phyloP scores from a whole-genome alignment of 2,888 invertebrate species.

The Drosophila subquinaria region DNA sequence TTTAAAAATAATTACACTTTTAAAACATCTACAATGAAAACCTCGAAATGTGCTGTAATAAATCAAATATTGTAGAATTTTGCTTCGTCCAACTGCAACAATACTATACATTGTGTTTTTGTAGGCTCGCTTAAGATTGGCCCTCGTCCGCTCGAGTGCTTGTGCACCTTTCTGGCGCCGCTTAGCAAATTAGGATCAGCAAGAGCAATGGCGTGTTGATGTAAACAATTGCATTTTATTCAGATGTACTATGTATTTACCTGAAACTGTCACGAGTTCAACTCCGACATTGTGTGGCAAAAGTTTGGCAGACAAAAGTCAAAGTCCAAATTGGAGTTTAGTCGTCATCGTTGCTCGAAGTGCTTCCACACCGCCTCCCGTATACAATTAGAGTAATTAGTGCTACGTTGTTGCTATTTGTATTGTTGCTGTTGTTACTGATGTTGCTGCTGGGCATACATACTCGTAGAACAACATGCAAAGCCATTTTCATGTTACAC shows the following conservation, averaged over 20 bases:
- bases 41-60: too few relatives aligned
- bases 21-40: neutral
- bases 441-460: conserved; percentile 29
- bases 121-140: too few relatives aligned
- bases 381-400: conserved; percentile 76
- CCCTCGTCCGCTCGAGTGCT: too few relatives aligned
- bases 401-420: conserved; percentile 50
- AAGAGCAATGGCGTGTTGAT: neutral
- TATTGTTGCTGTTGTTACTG: conserved; percentile 38
- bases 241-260: neutral
- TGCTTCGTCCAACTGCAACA: too few relatives aligned
- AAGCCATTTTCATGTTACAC: conserved; percentile 71
- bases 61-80: too few relatives aligned
- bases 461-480: conserved; percentile 56
- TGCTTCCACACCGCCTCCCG: conserved; percentile 67
- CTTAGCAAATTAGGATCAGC: too few relatives aligned
- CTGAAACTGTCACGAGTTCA: conserved; percentile 58
- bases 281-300: conserved; percentile 40
- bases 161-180: too few relatives aligned
- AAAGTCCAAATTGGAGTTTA: conserved; percentile 75
- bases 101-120: too few relatives aligned
- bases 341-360: conserved; percentile 73
- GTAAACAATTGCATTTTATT: neutral
- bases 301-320: conserved; percentile 53
- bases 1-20: neutral